phyloP scores from a whole-genome alignment of 2,888 invertebrate species.

The Torymus tubicola region DNA sequence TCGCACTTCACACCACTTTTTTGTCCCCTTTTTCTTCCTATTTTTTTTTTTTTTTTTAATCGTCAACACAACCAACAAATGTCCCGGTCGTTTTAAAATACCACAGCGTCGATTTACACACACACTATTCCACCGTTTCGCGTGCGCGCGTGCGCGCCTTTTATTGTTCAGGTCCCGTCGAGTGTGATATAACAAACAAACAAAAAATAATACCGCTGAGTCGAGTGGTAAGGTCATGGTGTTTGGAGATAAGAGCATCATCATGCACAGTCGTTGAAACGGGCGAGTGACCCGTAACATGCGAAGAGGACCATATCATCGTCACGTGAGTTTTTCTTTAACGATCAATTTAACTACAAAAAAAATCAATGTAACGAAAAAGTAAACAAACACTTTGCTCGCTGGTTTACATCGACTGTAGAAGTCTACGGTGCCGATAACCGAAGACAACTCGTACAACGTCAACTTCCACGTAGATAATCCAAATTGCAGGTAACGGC shows the following conservation, averaged over 20 bases:
- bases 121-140: too few species aligned
- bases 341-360: too few species aligned
- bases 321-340: neutral
- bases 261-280: slow-evolving; percentile 10
- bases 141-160: too few species aligned
- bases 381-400: too few species aligned
- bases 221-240: too few species aligned
- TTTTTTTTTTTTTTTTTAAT: too few species aligned
- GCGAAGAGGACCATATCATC: slow-evolving; percentile 62
- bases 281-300: slow-evolving; percentile 64
- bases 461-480: too few species aligned
- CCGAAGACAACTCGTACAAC: neutral
- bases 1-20: slow-evolving; percentile 51
- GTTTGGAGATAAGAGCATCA: neutral
- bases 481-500: slow-evolving; percentile 30
- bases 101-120: slow-evolving; percentile 43
- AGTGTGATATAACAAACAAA: too few species aligned
- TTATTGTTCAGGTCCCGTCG: too few species aligned
- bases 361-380: too few species aligned
- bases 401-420: neutral
- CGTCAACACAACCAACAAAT: slow-evolving; percentile 53
- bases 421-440: neutral
- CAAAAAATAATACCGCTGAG: too few species aligned
- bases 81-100: slow-evolving; percentile 62
- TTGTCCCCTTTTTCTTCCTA: too few species aligned